A percentile compares a stretch with the other conserved stretches of the same genome.
Evolutionary conservation across 1,140 invertebrate genomes (phyloP).

Genomic region (Apolygus lucorum): DNA sequence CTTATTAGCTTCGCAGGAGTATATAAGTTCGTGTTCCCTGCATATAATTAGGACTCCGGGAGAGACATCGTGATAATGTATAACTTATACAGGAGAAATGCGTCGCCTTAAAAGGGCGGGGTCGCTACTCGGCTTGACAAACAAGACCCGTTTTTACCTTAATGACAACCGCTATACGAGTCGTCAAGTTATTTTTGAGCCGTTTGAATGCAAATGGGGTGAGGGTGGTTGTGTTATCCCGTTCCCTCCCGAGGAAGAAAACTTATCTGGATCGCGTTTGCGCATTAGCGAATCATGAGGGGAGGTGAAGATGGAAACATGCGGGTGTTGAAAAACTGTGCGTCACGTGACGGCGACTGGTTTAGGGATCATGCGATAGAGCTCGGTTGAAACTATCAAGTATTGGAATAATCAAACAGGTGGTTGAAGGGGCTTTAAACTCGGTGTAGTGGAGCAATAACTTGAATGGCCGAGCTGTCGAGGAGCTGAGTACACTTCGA

Average conservation of each 20-base stretch:
- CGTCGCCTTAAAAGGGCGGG: not conserved
- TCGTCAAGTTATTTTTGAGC: conserved; percentile 11
- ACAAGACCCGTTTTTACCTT: conserved; percentile 14
- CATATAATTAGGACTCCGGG: not conserved
- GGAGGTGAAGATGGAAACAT: not conserved
- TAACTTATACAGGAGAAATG: conserved; percentile 14
- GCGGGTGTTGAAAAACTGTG: conserved; percentile 11
- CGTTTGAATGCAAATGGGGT: conserved; percentile 9
- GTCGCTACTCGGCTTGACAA: not conserved
- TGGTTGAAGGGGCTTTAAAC: too few species aligned
- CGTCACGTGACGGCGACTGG: too few species aligned
- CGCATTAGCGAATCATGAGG: not conserved
- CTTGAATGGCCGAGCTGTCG: too few species aligned
- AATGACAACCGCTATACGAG: not conserved
- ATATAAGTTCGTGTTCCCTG: conserved; percentile 2
- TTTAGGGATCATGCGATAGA: too few species aligned
- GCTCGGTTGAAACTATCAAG: too few species aligned
- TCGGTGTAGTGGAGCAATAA: too few species aligned
- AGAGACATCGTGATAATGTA: not conserved
- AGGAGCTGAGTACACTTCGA: too few species aligned
- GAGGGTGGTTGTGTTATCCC: not conserved
- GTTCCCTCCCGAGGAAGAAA: not conserved
- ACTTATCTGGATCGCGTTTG: not conserved
- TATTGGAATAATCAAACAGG: too few species aligned
- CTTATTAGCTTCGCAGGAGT: conserved; percentile 4